A percentile compares a stretch with the other conserved stretches of the same genome.
phyloP scores from a whole-genome alignment of 2,113 vertebrate genomes.

The Pandion haliaetus region DNA sequence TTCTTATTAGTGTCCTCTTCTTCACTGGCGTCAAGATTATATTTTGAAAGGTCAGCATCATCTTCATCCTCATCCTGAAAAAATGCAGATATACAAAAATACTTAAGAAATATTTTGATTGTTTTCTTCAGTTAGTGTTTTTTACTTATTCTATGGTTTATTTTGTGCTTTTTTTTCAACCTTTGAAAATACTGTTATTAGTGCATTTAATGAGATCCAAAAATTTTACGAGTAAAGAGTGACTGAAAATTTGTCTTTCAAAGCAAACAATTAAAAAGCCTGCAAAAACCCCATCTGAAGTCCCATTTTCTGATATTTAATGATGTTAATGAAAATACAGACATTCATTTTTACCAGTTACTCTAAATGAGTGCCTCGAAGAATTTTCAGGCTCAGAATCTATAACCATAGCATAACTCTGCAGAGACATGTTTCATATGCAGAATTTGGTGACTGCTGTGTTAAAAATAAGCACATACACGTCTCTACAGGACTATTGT shows the following conservation, averaged over 20 bases:
- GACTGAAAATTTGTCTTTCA: not conserved
- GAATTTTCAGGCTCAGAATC: not conserved
- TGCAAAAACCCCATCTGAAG: fast-evolving
- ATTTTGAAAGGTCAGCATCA: constrained; percentile 94
- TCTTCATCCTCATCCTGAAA: constrained; percentile 88
- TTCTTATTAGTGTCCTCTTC: constrained; percentile 84
- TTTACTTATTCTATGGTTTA: no score
- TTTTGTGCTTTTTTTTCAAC: not conserved
- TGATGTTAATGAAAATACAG: not conserved
- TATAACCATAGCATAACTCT: not conserved
- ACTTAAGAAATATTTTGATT: not conserved
- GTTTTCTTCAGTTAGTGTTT: not conserved
- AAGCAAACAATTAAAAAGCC: not conserved
- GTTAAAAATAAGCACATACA: not conserved
- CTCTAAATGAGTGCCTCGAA: not conserved
- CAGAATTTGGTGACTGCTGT: not conserved
- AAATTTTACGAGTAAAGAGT: not conserved
- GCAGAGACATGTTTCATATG: not conserved
- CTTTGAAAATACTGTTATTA: not conserved
- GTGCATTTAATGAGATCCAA: not conserved
- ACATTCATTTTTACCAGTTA: not conserved
- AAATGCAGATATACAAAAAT: not conserved
- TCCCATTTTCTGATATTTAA: not conserved
- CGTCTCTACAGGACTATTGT: not conserved
- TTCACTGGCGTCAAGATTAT: constrained; percentile 91